Evolutionary conservation across 2,113 vertebrate genomes (phyloP).

Genomic region (Corydoras sp.): DNA sequence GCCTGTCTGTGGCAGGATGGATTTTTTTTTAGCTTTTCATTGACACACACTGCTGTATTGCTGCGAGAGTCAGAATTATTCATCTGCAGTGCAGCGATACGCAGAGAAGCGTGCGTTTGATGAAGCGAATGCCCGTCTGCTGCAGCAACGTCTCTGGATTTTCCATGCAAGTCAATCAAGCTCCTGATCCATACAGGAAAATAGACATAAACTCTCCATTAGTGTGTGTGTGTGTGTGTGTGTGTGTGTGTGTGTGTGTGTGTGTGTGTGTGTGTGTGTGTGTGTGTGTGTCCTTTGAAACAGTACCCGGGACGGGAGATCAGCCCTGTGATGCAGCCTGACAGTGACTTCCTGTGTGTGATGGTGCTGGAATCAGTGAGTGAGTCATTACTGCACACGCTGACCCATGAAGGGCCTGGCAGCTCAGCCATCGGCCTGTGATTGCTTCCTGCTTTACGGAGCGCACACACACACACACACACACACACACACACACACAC

Average conservation of each 20-base stretch:
- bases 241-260: slow-evolving; percentile 22
- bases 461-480: slow-evolving; percentile 33
- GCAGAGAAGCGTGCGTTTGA: too few relatives aligned
- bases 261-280: slow-evolving; percentile 17
- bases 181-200: slow-evolving; percentile 11
- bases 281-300: slow-evolving; percentile 38
- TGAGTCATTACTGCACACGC: slow-evolving; percentile 49
- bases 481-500: slow-evolving; percentile 19
- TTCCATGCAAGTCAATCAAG: not conserved
- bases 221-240: slow-evolving; percentile 9
- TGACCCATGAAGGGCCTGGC: slow-evolving; percentile 52
- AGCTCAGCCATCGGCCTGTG: slow-evolving; percentile 44
- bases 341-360: slow-evolving; percentile 53
- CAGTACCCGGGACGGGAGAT: slow-evolving; percentile 40
- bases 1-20: too few relatives aligned
- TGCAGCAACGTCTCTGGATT: not conserved
- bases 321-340: slow-evolving; percentile 50
- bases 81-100: too few relatives aligned
- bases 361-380: slow-evolving; percentile 48
- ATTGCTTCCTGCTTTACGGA: slow-evolving; percentile 52
- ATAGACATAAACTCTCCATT: slow-evolving; percentile 12
- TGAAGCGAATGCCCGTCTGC: not conserved
- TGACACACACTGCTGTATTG: too few relatives aligned
- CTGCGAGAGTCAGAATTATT: too few relatives aligned
- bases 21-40: too few relatives aligned